These are phyloP conservation scores for Micrasema minimum DNA, from an alignment of 1,140 invertebrate genomes.

Conservation along the genomic window DNA sequence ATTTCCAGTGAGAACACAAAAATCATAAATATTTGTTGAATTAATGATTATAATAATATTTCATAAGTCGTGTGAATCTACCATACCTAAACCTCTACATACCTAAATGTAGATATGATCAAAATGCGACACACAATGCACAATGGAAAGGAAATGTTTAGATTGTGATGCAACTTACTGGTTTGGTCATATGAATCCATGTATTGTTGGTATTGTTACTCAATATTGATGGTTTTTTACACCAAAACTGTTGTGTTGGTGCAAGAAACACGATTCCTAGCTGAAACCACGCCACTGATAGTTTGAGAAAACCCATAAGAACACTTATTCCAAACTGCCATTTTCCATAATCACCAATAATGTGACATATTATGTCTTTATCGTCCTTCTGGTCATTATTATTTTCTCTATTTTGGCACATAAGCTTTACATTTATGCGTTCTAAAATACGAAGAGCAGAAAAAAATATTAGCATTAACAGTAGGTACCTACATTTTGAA, in stretches of 20 bases:
- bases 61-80: too few relatives aligned
- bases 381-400: background rate
- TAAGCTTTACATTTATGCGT: background rate
- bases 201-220: conserved; percentile 55
- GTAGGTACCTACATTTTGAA: too few relatives aligned
- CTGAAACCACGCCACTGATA: conserved; percentile 74
- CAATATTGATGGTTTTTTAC: conserved; percentile 58
- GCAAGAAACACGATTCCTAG: conserved; percentile 73
- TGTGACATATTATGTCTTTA: conserved; percentile 29
- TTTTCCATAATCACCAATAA: conserved; percentile 71
- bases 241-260: conserved; percentile 68
- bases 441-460: background rate
- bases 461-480: too few relatives aligned
- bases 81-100: too few relatives aligned
- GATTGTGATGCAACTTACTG: conserved; percentile 55
- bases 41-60: too few relatives aligned
- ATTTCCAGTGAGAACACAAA: too few relatives aligned
- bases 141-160: too few relatives aligned
- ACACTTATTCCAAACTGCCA: conserved; percentile 76
- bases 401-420: background rate
- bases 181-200: conserved; percentile 60
- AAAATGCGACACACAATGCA: too few relatives aligned
- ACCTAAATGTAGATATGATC: too few relatives aligned
- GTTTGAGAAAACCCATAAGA: conserved; percentile 74
- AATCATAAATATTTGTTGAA: too few relatives aligned